Evolutionary conservation across 2,888 invertebrate species (phyloP).

Genomic region (Cheiracanthium punctorium): DNA sequence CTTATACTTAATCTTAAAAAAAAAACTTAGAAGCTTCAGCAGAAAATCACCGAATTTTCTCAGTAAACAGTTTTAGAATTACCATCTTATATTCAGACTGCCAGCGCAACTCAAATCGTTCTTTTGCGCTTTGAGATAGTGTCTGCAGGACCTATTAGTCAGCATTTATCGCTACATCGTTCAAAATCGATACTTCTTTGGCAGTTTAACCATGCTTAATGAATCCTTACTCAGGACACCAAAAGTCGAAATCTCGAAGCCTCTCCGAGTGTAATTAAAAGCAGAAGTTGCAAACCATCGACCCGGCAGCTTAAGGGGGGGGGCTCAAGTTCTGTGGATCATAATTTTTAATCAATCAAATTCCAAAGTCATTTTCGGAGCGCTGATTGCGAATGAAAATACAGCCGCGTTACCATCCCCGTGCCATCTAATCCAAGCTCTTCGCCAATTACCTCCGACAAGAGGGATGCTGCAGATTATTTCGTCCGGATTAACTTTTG

Average conservation of each 20-base stretch:
- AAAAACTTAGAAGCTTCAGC: no score
- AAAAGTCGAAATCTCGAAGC: background rate
- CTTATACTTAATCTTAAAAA: no score
- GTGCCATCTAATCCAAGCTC: conserved; percentile 29
- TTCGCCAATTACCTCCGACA: conserved; percentile 47
- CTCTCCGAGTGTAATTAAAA: background rate
- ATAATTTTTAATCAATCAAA: conserved; percentile 28
- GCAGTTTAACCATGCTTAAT: no score
- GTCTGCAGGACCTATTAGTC: no score
- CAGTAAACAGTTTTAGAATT: no score
- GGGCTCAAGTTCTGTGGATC: background rate
- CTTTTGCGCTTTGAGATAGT: no score
- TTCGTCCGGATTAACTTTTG: conserved; percentile 63
- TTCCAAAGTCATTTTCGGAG: background rate
- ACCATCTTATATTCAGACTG: no score
- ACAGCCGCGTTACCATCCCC: conserved; percentile 38
- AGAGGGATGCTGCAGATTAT: conserved; percentile 40
- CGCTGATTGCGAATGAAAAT: background rate
- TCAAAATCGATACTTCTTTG: no score
- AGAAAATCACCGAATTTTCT: no score
- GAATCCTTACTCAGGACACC: no score
- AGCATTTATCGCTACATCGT: no score
- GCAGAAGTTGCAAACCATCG: background rate
- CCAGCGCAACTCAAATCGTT: no score
- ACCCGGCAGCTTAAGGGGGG: background rate